Percentiles rank a stretch among this genome's conserved stretches.
Conservation (phyloP, 2,113 vertebrate species). For the Syngnathus floridae region DNA sequence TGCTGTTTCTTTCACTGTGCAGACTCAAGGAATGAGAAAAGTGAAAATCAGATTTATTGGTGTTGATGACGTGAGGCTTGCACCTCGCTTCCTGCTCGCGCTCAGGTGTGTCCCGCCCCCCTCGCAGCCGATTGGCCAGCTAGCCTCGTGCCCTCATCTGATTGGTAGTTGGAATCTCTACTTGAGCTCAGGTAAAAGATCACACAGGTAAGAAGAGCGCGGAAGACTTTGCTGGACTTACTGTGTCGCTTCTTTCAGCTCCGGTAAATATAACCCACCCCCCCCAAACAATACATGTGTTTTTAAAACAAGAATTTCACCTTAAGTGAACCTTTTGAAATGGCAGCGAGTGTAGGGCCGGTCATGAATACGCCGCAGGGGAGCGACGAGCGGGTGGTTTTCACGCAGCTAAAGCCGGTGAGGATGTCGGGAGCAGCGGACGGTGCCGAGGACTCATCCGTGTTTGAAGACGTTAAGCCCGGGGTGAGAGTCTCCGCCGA, state of each 20-base stretch:
- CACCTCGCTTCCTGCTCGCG: not conserved
- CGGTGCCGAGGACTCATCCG: constrained; percentile 72
- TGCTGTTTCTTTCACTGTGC: too few species aligned
- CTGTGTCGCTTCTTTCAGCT: not conserved
- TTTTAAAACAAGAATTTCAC: not conserved
- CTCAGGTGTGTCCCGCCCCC: constrained; percentile 40
- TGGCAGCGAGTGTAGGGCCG: constrained; percentile 76
- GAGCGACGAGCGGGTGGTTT: constrained; percentile 75
- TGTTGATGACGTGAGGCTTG: not conserved
- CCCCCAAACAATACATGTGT: not conserved
- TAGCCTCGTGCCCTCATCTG: accelerated
- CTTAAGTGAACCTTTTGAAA: constrained; percentile 30
- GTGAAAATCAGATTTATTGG: not conserved
- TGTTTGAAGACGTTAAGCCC: constrained; percentile 86
- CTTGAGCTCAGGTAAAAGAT: constrained; percentile 74
- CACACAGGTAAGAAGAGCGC: constrained; percentile 56
- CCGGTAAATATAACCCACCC: constrained; percentile 3
- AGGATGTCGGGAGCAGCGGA: constrained; percentile 74
- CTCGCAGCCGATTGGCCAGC: constrained; percentile 17
- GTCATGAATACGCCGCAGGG: constrained; percentile 63
- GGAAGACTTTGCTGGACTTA: constrained; percentile 13
- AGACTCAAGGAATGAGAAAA: not conserved
- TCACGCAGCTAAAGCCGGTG: constrained; percentile 81
- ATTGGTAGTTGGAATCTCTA: constrained; percentile 53
- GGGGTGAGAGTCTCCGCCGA: constrained; percentile 47